Conservation (phyloP, 2,888 invertebrate genomes). For the Eilema griseolum region DNA sequence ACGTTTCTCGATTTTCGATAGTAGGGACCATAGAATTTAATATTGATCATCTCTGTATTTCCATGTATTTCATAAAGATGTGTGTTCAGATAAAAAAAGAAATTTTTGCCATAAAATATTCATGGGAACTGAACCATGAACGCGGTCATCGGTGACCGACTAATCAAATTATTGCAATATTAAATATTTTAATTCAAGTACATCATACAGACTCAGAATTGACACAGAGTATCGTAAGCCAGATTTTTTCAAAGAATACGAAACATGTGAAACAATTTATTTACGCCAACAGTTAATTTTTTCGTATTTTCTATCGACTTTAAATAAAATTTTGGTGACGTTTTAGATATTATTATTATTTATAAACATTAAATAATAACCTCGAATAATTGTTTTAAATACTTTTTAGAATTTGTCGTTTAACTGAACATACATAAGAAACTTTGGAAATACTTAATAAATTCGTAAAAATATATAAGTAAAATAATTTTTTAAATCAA, state of each 20-base stretch:
- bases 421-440: conserved; percentile 17
- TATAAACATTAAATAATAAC: background rate
- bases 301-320: background rate
- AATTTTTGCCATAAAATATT: background rate
- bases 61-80: conserved; percentile 7
- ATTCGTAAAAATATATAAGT: conserved; percentile 15
- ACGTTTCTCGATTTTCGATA: conserved; percentile 66
- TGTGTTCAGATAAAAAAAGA: conserved; percentile 20
- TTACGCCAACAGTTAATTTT: background rate
- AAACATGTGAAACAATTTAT: background rate
- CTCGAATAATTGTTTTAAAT: background rate
- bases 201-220: background rate
- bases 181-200: background rate
- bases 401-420: background rate
- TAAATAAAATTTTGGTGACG: background rate
- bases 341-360: background rate
- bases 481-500: conserved; percentile 45
- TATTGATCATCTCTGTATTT: conserved; percentile 7
- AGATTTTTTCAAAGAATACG: background rate
- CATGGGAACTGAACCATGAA: background rate
- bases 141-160: background rate
- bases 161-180: background rate
- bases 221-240: background rate
- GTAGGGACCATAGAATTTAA: conserved; percentile 83
- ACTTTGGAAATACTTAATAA: conserved; percentile 15